phyloP scores from a whole-genome alignment of 53 echinoderm and acorn worm species.

The Holothuria leucospilota region DNA sequence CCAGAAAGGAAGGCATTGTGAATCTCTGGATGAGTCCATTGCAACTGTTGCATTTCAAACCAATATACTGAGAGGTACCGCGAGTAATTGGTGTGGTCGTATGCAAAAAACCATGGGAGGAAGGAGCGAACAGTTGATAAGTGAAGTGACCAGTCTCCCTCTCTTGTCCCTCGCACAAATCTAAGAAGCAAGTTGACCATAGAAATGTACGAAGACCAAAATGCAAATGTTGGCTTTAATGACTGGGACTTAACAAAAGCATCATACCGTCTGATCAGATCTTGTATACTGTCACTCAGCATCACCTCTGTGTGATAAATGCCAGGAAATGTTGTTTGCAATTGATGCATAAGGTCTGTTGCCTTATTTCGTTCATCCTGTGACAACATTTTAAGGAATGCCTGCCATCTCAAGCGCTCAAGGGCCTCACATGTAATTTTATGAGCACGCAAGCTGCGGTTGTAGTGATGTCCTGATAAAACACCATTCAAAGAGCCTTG shows the following conservation, averaged over 20 bases:
- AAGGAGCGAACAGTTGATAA: constrained; percentile 60
- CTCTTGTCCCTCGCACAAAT: constrained; percentile 65
- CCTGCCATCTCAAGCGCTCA: constrained; percentile 56
- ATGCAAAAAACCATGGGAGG: constrained; percentile 84
- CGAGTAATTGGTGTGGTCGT: constrained; percentile 70
- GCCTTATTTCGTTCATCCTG: not conserved
- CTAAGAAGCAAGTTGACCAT: constrained; percentile 69
- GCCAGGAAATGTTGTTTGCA: constrained; percentile 13
- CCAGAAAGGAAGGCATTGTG: constrained; percentile 52
- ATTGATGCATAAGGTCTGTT: not conserved
- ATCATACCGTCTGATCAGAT: not conserved
- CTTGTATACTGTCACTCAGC: not conserved
- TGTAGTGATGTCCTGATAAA: constrained; percentile 59
- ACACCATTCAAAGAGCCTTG: constrained; percentile 65
- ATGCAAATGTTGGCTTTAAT: constrained; percentile 58
- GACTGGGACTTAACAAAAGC: not conserved
- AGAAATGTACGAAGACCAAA: constrained; percentile 74
- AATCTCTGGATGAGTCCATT: constrained; percentile 52
- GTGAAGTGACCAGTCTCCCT: constrained; percentile 73
- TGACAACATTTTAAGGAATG: constrained; percentile 16
- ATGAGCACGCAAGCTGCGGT: constrained; percentile 55
- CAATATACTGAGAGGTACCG: constrained; percentile 67
- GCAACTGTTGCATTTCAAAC: constrained; percentile 62
- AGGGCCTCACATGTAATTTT: constrained; percentile 53
- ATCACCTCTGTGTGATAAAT: not conserved